These are phyloP conservation scores for Noctua comes DNA, from an alignment of 2,888 invertebrate genomes.

Conservation along the genomic window DNA sequence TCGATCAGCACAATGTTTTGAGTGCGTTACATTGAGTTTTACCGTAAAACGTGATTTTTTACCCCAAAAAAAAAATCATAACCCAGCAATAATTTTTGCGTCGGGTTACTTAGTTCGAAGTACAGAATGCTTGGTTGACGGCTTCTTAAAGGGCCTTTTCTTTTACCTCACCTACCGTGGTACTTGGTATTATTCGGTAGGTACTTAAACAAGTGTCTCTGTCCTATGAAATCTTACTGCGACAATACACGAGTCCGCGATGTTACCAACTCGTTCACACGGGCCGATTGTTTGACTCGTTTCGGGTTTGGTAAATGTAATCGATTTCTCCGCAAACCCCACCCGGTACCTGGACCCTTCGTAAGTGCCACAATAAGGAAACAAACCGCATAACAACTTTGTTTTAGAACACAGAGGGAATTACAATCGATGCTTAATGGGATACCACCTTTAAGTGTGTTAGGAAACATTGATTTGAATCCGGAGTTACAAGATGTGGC, in stretches of 20 bases:
- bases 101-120: no score
- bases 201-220: neutral
- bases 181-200: neutral
- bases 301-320: conserved; percentile 56
- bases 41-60: no score
- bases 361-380: conserved; percentile 52
- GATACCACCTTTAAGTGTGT: neutral
- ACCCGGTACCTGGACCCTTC: conserved; percentile 52
- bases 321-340: conserved; percentile 52
- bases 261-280: conserved; percentile 53
- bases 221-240: conserved; percentile 6
- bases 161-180: no score
- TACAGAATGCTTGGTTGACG: no score
- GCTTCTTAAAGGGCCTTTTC: no score
- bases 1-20: no score
- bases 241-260: conserved; percentile 28
- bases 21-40: no score
- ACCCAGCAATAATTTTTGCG: no score
- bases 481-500: neutral
- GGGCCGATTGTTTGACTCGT: conserved; percentile 55
- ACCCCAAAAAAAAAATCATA: no score
- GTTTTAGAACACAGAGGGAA: conserved; percentile 24
- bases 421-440: conserved; percentile 9
- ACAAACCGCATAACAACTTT: conserved; percentile 38
- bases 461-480: conserved; percentile 7